These are phyloP conservation scores for Dione juno DNA, from an alignment of 2,888 invertebrate genomes.

Conservation along the genomic window DNA sequence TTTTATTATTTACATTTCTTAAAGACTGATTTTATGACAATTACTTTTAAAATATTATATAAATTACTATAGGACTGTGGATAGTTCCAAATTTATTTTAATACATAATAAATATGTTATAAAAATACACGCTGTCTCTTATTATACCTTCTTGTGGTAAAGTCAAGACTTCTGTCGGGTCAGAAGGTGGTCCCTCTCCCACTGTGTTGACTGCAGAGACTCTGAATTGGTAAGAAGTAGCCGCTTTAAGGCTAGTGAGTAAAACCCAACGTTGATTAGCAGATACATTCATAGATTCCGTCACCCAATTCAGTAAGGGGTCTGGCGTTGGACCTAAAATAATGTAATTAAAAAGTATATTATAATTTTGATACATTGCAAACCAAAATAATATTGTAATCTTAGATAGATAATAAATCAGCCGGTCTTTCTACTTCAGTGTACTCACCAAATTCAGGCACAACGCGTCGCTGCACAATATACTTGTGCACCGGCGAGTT, in stretches of 20 bases:
- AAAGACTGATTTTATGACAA: neutral
- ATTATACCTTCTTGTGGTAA: conserved; percentile 96
- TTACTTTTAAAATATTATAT: neutral
- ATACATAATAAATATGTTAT: no score
- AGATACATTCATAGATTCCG: conserved; percentile 93
- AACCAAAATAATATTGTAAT: no score
- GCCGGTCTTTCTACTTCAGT: no score
- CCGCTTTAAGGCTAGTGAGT: conserved; percentile 94
- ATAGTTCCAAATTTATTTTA: no score
- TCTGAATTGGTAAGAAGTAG: conserved; percentile 97
- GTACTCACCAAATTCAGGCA: conserved; percentile 84
- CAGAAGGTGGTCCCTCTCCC: conserved; percentile 96
- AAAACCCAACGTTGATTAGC: conserved; percentile 90
- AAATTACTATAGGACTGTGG: no score
- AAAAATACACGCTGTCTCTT: no score
- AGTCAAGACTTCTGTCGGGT: conserved; percentile 93
- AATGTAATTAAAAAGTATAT: neutral
- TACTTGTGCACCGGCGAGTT: conserved; percentile 97
- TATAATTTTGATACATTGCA: neutral
- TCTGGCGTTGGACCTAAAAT: conserved; percentile 91
- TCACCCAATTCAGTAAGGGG: conserved; percentile 93
- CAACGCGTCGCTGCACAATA: conserved; percentile 94
- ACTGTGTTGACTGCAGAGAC: conserved; percentile 98
- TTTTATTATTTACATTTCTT: neutral
- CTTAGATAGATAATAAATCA: no score